Percentiles rank a stretch among this genome's conserved stretches.
Conservation (phyloP, 2,113 vertebrate species). For the Ptyas mucosa region DNA sequence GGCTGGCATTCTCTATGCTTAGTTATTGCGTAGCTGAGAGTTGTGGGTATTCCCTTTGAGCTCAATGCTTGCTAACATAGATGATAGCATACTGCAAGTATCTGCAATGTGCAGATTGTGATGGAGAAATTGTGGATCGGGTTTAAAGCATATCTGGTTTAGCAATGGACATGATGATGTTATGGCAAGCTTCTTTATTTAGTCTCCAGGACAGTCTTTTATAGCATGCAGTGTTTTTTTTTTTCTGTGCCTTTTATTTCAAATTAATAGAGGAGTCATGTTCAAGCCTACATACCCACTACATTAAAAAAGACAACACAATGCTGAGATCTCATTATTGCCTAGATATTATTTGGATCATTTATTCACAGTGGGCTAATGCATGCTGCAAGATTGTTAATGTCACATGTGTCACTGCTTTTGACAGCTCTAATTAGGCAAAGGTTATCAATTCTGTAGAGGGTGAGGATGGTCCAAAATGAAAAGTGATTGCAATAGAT, state of each 20-base stretch:
- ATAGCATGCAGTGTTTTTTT: background rate
- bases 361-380: constrained; percentile 46
- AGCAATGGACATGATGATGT: background rate
- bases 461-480: background rate
- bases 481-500: background rate
- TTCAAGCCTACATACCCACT: constrained; percentile 9
- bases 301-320: background rate
- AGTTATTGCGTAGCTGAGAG: background rate
- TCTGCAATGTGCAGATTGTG: background rate
- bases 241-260: constrained; percentile 29
- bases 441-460: constrained; percentile 50
- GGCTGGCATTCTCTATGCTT: background rate
- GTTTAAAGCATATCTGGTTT: background rate
- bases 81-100: background rate
- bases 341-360: constrained; percentile 45
- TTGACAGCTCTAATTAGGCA: constrained; percentile 58
- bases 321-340: constrained; percentile 1
- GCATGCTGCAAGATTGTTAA: constrained; percentile 55
- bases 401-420: constrained; percentile 59
- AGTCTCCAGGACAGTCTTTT: background rate
- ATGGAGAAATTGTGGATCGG: background rate
- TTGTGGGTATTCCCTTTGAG: background rate
- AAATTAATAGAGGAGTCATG: constrained; percentile 11
- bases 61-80: background rate
- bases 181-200: background rate